phyloP scores from a whole-genome alignment of 2,888 invertebrate species.

The Muschampia plurimacula region DNA sequence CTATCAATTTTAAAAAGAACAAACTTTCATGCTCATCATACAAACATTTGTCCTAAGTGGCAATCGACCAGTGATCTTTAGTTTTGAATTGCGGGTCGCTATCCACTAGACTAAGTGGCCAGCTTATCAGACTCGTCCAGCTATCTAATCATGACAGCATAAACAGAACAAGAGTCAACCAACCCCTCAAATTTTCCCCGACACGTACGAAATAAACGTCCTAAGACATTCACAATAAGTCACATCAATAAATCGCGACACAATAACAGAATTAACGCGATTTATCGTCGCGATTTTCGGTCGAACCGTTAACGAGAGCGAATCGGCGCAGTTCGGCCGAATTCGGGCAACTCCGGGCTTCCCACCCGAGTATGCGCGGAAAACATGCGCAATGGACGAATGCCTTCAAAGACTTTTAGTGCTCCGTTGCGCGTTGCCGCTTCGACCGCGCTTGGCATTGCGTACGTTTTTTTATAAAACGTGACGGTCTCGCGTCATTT shows the following conservation, averaged over 20 bases:
- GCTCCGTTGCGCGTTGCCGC: conserved; percentile 69
- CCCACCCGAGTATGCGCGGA: conserved; percentile 67
- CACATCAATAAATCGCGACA: conserved; percentile 66
- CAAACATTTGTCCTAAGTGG: no score
- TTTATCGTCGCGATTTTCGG: conserved; percentile 71
- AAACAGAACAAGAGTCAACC: conserved; percentile 24
- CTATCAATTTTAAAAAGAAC: no score
- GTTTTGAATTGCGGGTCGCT: no score
- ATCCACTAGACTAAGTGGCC: no score
- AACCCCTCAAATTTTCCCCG: conserved; percentile 23
- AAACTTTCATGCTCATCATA: no score
- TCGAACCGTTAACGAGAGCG: conserved; percentile 71
- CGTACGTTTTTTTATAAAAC: conserved; percentile 29
- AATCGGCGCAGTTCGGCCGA: background rate
- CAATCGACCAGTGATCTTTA: no score
- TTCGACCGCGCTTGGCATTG: conserved; percentile 63
- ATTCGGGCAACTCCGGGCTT: conserved; percentile 43
- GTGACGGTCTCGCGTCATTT: conserved; percentile 15
- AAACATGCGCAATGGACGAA: conserved; percentile 73
- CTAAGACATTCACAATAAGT: conserved; percentile 38
- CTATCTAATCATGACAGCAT: conserved; percentile 8
- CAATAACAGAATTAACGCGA: conserved; percentile 80
- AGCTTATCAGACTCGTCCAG: background rate
- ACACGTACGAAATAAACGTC: conserved; percentile 41
- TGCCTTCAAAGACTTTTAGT: conserved; percentile 71